Evolutionary conservation across 1,140 invertebrate genomes (phyloP), one percentile per base, ranked within the genome.

Genomic region (Aplysia californica): DNA sequence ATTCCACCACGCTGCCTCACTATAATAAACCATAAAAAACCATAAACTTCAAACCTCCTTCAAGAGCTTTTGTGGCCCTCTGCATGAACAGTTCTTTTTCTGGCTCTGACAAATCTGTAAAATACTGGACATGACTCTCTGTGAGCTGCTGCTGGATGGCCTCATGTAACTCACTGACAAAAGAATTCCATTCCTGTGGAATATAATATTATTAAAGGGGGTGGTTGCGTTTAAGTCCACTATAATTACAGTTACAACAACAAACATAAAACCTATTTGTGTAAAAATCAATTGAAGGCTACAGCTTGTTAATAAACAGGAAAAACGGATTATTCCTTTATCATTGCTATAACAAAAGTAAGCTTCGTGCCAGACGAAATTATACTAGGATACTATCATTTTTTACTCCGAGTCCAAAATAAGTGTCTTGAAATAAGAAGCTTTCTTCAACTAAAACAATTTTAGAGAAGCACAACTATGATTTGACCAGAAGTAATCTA

Each of bases 61-160:
- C 82, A 58, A 89, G 82, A 50, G 87, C 87, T 73, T 82, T 82
- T 18, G 87, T 85, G 21, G 87, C 87, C 68, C 87, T 81, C 55
- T 87, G 82, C 83, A 89, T 85, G 65, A 89, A 89, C 10, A 89
- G 77, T 50, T 85, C 83, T 70, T 87, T 85, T 59, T 89, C 87
- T 6, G 84, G 75, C 59, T 87, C 86, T 21, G 87, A 87, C 20
- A 89, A 79, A 79, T 88, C 87, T 67, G 82, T 86, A 76, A 89
- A 89, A 56, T 86, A 84, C 76, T 85, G 85, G 36, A 89, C 86
- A 85, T 87, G 87, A 59, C 85, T 88, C 72, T 89, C 86, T 65
- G 82, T 86, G 5, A 89, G 76, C 76, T 89, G 87, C 56, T 88
- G 87, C 75, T 89, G 85, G 31, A 89, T 84, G 21, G 87, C 86